phyloP scores from a whole-genome alignment of 1,140 invertebrate species.

The Trialeurodes vaporariorum region DNA sequence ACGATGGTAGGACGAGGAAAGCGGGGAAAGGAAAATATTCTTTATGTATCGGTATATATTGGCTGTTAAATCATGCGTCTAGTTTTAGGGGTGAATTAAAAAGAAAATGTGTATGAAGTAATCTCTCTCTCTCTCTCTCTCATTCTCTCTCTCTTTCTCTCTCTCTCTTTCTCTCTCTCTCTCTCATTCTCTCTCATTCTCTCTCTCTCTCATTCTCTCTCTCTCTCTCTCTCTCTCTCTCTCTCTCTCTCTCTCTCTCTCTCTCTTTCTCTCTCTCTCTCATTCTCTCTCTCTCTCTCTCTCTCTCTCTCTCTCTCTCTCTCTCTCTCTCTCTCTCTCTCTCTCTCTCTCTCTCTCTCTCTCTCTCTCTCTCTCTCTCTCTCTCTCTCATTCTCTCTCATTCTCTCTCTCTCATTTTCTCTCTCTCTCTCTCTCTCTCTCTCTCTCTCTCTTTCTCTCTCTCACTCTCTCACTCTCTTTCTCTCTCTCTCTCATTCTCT shows the following conservation, averaged over 20 bases:
- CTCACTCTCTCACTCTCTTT: background rate
- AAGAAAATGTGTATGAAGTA: background rate
- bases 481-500: background rate
- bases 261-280: too few species aligned
- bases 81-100: background rate
- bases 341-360: background rate
- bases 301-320: too few species aligned
- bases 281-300: too few species aligned
- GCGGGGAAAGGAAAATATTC: too few species aligned
- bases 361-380: background rate
- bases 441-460: background rate
- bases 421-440: too few species aligned
- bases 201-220: too few species aligned
- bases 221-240: background rate
- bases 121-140: background rate
- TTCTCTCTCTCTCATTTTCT: too few species aligned
- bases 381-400: too few species aligned
- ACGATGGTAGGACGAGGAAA: too few species aligned
- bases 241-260: background rate
- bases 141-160: background rate
- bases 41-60: too few species aligned
- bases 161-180: background rate
- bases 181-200: too few species aligned
- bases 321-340: background rate
- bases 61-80: background rate